phyloP scores from a whole-genome alignment of 2,888 invertebrate species.

The Apantesis nais region DNA sequence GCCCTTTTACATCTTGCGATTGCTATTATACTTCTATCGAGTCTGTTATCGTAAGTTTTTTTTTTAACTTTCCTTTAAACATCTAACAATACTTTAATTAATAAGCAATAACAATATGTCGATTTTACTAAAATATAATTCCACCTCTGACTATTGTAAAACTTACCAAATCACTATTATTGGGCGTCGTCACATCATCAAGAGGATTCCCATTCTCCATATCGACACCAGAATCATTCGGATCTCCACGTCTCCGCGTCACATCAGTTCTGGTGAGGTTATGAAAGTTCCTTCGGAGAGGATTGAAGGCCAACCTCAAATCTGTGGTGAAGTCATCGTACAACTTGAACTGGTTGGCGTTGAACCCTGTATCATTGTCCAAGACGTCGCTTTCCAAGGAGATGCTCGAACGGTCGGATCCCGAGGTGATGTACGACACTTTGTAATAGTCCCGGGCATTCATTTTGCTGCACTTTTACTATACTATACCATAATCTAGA shows the following conservation, averaged over 20 bases:
- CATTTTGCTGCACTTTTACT: slow-evolving; percentile 62
- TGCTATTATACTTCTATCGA: too few relatives aligned
- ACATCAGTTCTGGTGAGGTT: slow-evolving; percentile 55
- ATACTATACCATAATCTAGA: slow-evolving; percentile 42
- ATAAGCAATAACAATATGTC: neutral
- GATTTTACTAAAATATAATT: neutral
- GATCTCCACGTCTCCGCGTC: slow-evolving; percentile 64
- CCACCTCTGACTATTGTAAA: slow-evolving; percentile 14
- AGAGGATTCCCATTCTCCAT: slow-evolving; percentile 79
- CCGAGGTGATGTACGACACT: slow-evolving; percentile 69
- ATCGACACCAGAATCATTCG: slow-evolving; percentile 80
- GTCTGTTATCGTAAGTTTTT: too few relatives aligned
- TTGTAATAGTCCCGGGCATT: slow-evolving; percentile 76
- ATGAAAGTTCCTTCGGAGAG: slow-evolving; percentile 68
- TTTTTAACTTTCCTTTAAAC: neutral
- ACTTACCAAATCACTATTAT: slow-evolving; percentile 82
- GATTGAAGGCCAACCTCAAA: slow-evolving; percentile 73
- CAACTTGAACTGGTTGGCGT: slow-evolving; percentile 81
- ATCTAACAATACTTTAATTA: neutral
- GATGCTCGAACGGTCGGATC: slow-evolving; percentile 56
- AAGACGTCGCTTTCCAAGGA: slow-evolving; percentile 65
- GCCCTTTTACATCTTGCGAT: too few relatives aligned
- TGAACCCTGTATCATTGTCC: slow-evolving; percentile 81
- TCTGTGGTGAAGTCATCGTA: slow-evolving; percentile 82
- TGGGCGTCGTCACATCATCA: slow-evolving; percentile 67